phyloP scores from a whole-genome alignment of 2,797 vertebrate genomes.

The Potorous gilbertii region DNA sequence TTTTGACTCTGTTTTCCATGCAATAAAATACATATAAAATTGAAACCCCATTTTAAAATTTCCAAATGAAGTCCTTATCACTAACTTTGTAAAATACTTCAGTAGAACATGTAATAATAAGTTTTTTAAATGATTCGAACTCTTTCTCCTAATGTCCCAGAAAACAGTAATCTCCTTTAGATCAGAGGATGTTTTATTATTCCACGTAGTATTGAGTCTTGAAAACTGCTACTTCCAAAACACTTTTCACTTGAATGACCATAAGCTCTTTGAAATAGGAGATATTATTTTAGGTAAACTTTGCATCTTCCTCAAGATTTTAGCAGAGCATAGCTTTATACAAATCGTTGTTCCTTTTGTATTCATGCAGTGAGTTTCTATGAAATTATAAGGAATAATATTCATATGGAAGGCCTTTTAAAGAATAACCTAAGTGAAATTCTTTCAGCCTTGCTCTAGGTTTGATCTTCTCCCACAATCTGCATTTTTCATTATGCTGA shows the following conservation, averaged over 20 bases:
- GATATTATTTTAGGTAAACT: not conserved
- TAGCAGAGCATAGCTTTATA: not conserved
- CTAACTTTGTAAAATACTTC: too few species aligned
- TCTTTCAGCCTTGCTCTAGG: constrained; percentile 10
- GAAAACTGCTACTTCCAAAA: not conserved
- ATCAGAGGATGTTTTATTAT: not conserved
- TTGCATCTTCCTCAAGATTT: not conserved
- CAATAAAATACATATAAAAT: too few species aligned
- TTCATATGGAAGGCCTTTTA: constrained; percentile 30
- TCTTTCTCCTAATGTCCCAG: not conserved
- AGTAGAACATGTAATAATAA: not conserved
- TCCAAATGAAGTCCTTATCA: not conserved
- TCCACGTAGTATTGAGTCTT: not conserved
- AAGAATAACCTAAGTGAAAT: constrained; percentile 48
- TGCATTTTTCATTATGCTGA: constrained; percentile 55
- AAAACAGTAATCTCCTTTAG: not conserved
- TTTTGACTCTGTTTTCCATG: not conserved
- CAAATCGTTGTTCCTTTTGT: not conserved
- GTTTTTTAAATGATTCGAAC: not conserved
- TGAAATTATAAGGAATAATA: not conserved
- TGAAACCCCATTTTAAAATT: not conserved
- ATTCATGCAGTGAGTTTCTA: not conserved
- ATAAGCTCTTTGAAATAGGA: not conserved
- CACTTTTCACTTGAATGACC: not conserved
- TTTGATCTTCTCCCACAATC: constrained; percentile 7